Evolutionary conservation across 2,888 invertebrate genomes (phyloP).

Genomic region (Ophioninae sp.): DNA sequence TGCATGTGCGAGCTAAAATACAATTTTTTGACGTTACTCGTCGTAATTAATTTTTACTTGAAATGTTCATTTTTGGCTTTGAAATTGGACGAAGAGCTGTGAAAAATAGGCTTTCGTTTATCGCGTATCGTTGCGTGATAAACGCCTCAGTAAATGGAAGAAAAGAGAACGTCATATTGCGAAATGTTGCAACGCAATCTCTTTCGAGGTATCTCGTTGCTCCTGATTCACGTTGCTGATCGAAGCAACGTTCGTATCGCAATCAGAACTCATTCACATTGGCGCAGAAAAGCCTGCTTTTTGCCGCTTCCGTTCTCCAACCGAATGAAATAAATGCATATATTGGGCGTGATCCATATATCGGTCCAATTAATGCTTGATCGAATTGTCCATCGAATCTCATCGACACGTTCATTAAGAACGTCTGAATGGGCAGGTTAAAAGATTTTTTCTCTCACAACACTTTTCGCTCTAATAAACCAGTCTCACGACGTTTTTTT

Average conservation of each 20-base stretch:
- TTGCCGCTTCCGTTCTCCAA: constrained; percentile 1
- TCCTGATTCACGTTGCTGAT: constrained; percentile 19
- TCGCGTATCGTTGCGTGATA: not conserved
- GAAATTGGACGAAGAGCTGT: no score
- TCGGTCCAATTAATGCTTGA: constrained; percentile 39
- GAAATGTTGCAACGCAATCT: not conserved
- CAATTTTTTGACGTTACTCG: not conserved
- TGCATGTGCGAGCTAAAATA: no score
- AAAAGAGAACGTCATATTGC: not conserved
- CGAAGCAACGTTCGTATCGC: constrained; percentile 18
- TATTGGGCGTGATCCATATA: constrained; percentile 26
- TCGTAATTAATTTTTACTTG: not conserved
- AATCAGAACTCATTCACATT: constrained; percentile 40
- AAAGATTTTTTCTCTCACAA: constrained; percentile 44
- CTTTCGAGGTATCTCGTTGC: not conserved
- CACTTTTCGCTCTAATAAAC: constrained; percentile 30
- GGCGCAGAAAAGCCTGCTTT: constrained; percentile 6
- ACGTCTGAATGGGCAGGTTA: constrained; percentile 24
- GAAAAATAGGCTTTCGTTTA: no score
- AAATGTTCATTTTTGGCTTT: not conserved
- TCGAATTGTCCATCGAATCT: constrained; percentile 30
- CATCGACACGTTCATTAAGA: constrained; percentile 48
- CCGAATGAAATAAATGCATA: constrained; percentile 25
- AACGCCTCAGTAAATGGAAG: not conserved
- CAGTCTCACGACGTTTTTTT: not conserved